Base-by-base conservation (phyloP, 37 sponge, comb jelly and placozoan species). In the Oopsacas minuta region DNA sequence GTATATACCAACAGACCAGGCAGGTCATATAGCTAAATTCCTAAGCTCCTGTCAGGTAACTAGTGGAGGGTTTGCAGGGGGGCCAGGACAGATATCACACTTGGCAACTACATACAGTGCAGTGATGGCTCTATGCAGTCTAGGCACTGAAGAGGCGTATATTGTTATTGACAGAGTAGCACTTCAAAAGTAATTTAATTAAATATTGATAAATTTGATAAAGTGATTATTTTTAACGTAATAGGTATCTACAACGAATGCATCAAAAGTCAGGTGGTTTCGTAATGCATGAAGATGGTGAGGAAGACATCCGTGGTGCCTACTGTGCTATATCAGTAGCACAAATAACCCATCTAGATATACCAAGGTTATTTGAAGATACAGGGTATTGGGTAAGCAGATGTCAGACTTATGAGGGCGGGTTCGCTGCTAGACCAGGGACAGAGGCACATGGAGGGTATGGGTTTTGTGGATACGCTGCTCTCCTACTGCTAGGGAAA, bases 381-480 rank as follows among this genome's bases (percentile, higher is more conserved):
- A 92, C 93, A n/a, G 92, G 52, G 23, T 87, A 91, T 35, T 97
- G 98, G 98, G 81, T 97, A 20, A 88, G 89, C 15, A 88, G 85
- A 35, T 96, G 97, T 69, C 97, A 96, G 91, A 94, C 93, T 20
- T 96, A 94, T 49, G 97, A 96, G 82, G 91, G 95, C 20, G 89
- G 91, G 51, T 90, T 86, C 87, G 89, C 49, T 85, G 88, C 84
- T 86, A 86, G 37, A 17, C 92, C 91, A 8, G 98, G 98, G 5
- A 90, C 91, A 0, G 98, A 97, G 53, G 95, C 93, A 17, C 98
- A 97, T 61, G 94, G 98, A 36, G 98, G 98, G 10, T 97, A 97
- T 82, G 86, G 93, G 1, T 97, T 97, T 82, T 97, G 98, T 90
- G 95, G 92, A 3, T 90, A 90, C 87, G 98, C 98, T 52, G 88